Evolutionary conservation across 2,888 invertebrate genomes (phyloP), one percentile per base, ranked within the genome.

Genomic region (Danaus chrysippus): DNA sequence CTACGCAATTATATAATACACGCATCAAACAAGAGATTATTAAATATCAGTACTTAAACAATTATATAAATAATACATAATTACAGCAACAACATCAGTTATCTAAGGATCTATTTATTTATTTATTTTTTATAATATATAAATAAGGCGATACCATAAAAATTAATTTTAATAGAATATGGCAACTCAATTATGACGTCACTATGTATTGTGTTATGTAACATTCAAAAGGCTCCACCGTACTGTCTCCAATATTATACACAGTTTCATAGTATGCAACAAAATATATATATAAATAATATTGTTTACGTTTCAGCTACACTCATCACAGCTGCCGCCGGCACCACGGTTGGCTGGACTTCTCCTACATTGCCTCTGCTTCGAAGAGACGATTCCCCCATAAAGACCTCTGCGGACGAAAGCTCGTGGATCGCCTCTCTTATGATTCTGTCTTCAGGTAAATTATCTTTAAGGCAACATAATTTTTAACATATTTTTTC

Each of bases 341-440:
- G 92, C 13, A 90, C 91, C 57, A 91, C 91, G 1, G 91, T 91
- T 23, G 93, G 92, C 64, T 93, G 93, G 93, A 92, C 93, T 0
- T 93, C 93, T 0, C 93, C 93, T 0, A 92, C 92, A n/a, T 81
- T 93, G 42, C 92, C 93, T 15, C 86, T 91, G 68, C 84, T 93
- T 10, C 74, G 88, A 63, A 79, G 72, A 0, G 76, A 83, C 59
- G 79, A 88, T 68, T 92, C 93, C 8, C 90, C 91, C 13, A 92
- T 93, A 67, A 82, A 83, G 55, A 92, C 93, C 53, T 86, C 92
- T 1, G 79, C 85, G 52, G 92, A 92, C 68, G 91, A 93, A 82
- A 92, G 93, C 71, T 93, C 93, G 42, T 93, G 93, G 93, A 92
- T 93, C 74, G 94, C 92, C 6, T 93, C 94, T 23, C 87, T 94